A percentile compares a stretch with the other conserved stretches of the same genome.
phyloP scores from a whole-genome alignment of 2,888 invertebrate species.

The Cheilosia vernalis region DNA sequence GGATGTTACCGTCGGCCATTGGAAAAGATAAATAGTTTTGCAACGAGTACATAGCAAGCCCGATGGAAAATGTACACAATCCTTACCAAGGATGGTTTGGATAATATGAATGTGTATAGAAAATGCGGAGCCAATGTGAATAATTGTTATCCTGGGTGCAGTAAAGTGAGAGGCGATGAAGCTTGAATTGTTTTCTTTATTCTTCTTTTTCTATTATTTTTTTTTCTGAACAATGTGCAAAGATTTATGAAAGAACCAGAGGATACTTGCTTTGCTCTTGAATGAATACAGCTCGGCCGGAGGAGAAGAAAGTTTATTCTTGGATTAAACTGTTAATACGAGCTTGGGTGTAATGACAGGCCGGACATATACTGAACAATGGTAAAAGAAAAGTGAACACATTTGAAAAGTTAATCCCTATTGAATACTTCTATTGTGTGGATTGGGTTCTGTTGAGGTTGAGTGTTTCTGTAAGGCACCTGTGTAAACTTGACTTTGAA shows the following conservation, averaged over 20 bases:
- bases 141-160: constrained; percentile 57
- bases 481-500: background rate
- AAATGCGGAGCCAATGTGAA: constrained; percentile 41
- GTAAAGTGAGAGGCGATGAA: constrained; percentile 64
- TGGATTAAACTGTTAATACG: constrained; percentile 29
- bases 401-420: constrained; percentile 49
- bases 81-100: constrained; percentile 50
- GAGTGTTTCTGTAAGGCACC: background rate
- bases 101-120: constrained; percentile 26
- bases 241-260: constrained; percentile 71
- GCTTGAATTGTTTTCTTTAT: constrained; percentile 59
- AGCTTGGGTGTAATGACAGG: constrained; percentile 31
- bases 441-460: background rate
- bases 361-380: constrained; percentile 15
- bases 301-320: constrained; percentile 24
- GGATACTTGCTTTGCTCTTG: constrained; percentile 68
- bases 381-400: constrained; percentile 20
- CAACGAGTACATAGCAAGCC: constrained; percentile 53
- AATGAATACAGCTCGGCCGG: constrained; percentile 27
- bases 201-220: constrained; percentile 16
- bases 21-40: constrained; percentile 69
- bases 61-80: constrained; percentile 68
- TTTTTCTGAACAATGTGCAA: constrained; percentile 62
- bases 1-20: constrained; percentile 65
- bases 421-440: background rate